Percentiles rank a stretch among this genome's conserved stretches.
These are phyloP conservation scores for Mythimna pallens DNA, from an alignment of 2,888 invertebrate genomes.

Conservation along the genomic window DNA sequence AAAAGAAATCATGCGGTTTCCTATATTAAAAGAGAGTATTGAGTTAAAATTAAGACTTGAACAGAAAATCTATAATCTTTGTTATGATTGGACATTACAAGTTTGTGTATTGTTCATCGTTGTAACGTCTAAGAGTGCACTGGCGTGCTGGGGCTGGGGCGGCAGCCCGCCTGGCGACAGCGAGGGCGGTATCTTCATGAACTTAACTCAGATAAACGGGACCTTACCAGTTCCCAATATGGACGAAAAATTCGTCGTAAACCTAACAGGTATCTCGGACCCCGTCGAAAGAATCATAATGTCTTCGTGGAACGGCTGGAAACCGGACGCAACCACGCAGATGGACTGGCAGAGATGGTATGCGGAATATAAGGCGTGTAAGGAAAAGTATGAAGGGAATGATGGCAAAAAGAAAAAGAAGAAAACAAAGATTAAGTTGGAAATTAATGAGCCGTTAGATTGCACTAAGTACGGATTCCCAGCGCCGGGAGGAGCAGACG, in stretches of 20 bases:
- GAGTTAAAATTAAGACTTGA: neutral
- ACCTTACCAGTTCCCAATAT: accelerated
- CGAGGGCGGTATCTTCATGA: neutral
- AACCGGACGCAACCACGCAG: accelerated
- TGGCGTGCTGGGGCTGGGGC: neutral
- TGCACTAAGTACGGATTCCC: neutral
- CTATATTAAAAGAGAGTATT: neutral
- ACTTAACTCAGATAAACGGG: neutral
- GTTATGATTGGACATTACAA: neutral
- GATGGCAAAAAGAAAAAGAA: neutral
- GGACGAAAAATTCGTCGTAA: neutral
- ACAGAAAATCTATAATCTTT: neutral
- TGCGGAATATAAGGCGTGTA: neutral
- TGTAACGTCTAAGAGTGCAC: neutral
- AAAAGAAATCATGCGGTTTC: neutral
- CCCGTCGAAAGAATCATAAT: neutral
- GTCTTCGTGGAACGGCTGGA: constrained; percentile 16
- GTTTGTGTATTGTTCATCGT: neutral
- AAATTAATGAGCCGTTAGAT: neutral
- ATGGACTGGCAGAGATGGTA: neutral
- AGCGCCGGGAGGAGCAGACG: neutral
- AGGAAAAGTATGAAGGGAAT: neutral
- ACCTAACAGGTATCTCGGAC: neutral
- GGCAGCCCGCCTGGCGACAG: accelerated
- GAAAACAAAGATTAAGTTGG: neutral